phyloP scores from a whole-genome alignment of 2,113 vertebrate genomes.

The Ceyx margarethae region DNA sequence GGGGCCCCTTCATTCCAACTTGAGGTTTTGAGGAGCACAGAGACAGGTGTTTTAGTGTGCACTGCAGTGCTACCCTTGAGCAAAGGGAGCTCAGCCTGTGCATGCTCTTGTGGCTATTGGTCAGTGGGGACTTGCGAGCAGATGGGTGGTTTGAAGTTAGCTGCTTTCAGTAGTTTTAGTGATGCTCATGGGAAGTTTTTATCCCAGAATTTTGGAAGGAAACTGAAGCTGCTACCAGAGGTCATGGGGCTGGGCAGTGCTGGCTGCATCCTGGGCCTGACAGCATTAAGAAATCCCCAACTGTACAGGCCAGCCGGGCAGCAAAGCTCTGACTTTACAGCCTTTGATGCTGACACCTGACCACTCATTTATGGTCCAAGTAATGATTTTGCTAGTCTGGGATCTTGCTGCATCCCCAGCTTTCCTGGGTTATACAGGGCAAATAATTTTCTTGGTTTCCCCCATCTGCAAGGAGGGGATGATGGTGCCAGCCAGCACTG shows the following conservation, averaged over 20 bases:
- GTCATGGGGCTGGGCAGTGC: neutral
- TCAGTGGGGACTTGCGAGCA: neutral
- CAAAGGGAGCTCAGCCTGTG: rapidly evolving
- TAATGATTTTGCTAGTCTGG: neutral
- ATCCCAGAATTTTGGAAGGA: neutral
- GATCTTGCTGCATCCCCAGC: neutral
- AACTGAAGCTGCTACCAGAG: neutral
- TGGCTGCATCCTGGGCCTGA: neutral
- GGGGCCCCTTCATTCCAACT: neutral
- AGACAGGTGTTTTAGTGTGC: neutral
- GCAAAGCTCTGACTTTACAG: neutral
- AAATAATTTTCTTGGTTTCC: neutral
- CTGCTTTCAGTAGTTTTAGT: rapidly evolving
- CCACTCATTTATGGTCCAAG: neutral
- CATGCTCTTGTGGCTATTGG: rapidly evolving
- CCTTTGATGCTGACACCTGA: neutral
- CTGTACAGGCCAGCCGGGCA: neutral
- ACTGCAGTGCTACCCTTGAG: rapidly evolving
- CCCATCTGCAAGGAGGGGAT: neutral
- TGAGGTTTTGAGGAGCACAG: neutral
- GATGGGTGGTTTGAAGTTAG: neutral
- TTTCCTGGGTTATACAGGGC: neutral
- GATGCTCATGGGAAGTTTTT: neutral
- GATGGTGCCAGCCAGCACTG: neutral
- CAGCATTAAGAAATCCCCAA: neutral